Evolutionary conservation across 2,888 invertebrate species (phyloP).

Genomic region (Agonopterix alstromeriana): DNA sequence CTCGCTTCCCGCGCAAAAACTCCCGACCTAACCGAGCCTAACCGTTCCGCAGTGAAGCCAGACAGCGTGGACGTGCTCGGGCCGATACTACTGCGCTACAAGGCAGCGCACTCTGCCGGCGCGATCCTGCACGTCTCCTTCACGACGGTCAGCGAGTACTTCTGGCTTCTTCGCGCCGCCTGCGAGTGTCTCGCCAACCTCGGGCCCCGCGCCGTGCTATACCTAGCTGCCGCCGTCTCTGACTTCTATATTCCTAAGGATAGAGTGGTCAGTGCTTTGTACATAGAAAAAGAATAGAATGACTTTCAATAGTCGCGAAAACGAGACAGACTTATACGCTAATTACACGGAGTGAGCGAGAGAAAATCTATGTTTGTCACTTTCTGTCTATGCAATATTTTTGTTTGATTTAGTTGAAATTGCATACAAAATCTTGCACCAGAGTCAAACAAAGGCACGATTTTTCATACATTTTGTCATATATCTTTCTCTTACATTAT

Average conservation of each 20-base stretch:
- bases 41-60: conserved; percentile 77
- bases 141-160: conserved; percentile 93
- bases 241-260: conserved; percentile 98
- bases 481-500: too few relatives aligned
- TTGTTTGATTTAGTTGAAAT: too few relatives aligned
- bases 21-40: not conserved
- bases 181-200: conserved; percentile 85
- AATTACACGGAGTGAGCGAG: too few relatives aligned
- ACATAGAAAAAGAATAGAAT: too few relatives aligned
- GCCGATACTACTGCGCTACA: conserved; percentile 85
- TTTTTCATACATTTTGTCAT: too few relatives aligned
- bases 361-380: too few relatives aligned
- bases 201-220: conserved; percentile 86
- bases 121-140: conserved; percentile 86
- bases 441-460: too few relatives aligned
- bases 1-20: too few relatives aligned
- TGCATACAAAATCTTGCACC: too few relatives aligned
- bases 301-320: too few relatives aligned
- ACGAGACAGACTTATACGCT: too few relatives aligned
- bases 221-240: conserved; percentile 98
- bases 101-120: conserved; percentile 84
- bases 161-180: conserved; percentile 91
- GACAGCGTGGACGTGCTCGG: conserved; percentile 84
- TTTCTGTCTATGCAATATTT: too few relatives aligned
- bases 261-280: conserved; percentile 83